Evolutionary conservation across 2,888 invertebrate genomes (phyloP).

Genomic region (Yponomeuta plumbellus): DNA sequence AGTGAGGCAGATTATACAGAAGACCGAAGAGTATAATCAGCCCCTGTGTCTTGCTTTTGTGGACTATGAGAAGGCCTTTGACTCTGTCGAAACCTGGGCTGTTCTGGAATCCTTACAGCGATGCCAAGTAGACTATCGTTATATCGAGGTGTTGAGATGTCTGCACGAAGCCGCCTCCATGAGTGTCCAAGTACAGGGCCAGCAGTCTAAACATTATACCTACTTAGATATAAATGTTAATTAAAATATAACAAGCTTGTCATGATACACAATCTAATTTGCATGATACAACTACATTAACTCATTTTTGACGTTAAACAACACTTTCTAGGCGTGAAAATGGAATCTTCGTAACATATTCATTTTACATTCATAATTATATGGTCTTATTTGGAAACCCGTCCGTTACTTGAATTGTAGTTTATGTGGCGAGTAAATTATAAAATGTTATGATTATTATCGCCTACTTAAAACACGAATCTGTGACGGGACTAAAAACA

Average conservation of each 20-base stretch:
- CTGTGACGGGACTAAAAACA: neutral
- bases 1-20: no score
- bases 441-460: constrained; percentile 42
- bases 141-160: no score
- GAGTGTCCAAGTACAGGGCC: no score
- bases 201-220: no score
- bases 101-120: no score
- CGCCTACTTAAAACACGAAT: neutral
- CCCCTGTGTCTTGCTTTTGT: no score
- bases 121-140: no score
- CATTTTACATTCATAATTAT: constrained; percentile 43
- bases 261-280: constrained; percentile 35
- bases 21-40: no score
- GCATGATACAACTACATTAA: constrained; percentile 41
- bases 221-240: constrained; percentile 29
- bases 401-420: constrained; percentile 43
- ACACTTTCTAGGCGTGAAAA: constrained; percentile 34
- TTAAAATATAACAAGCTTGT: constrained; percentile 29
- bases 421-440: constrained; percentile 31
- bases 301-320: constrained; percentile 27
- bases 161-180: no score
- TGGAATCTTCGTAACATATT: constrained; percentile 33
- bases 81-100: no score
- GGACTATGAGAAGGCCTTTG: no score
- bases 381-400: constrained; percentile 37